Base-by-base conservation (phyloP, 2,113 vertebrate species). In the Maccullochella peelii region DNA sequence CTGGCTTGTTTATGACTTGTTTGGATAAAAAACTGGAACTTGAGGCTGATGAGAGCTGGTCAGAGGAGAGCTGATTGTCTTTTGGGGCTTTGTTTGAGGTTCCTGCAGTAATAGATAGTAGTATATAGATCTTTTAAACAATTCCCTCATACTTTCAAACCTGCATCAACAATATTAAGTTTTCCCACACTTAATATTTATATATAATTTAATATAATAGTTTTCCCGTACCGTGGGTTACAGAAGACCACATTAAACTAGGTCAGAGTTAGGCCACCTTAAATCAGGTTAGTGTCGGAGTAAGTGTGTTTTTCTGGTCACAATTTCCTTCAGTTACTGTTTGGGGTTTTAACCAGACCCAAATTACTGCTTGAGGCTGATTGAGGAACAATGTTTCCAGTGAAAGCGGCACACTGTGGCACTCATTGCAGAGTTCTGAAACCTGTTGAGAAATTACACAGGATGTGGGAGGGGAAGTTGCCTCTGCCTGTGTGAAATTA, bases 361-460 rank as follows among this genome's bases (percentile, higher is more conserved):
- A 47, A 33, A 33, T 30, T 10, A 27, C 15, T 30, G 10, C 30
- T 83, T 69, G n/a, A 36, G 47, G 66, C 52, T 25, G 49, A 77
- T 36, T 66, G 73, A 73, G 73, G 33, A 85, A 68, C 36, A 74
- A 7, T 23, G 23, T 78, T 76, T 81, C 12, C 42, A 67, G 50
- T 82, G 7, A 78, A 62, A 55, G 36, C 15, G 5, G 27, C 44
- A 40, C 18, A 30, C 16, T 40, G 27, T 59, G 79, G 16, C 36
- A 66, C 25, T 70, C 23, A 20, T 49, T 71, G 69, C 62, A 23
- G 9, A 75, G 21, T n/a, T 6, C 59, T 49, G 63, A 88, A 90
- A 89, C 77, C 80, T 85, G 82, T 90, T 90, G 80, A 83, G 88
- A 84, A 88, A 91, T 61, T 73, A 83, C 78, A 91, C 89, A 89